phyloP scores from a whole-genome alignment of 2,888 invertebrate genomes.

The Hemistola chrysoprasaria region DNA sequence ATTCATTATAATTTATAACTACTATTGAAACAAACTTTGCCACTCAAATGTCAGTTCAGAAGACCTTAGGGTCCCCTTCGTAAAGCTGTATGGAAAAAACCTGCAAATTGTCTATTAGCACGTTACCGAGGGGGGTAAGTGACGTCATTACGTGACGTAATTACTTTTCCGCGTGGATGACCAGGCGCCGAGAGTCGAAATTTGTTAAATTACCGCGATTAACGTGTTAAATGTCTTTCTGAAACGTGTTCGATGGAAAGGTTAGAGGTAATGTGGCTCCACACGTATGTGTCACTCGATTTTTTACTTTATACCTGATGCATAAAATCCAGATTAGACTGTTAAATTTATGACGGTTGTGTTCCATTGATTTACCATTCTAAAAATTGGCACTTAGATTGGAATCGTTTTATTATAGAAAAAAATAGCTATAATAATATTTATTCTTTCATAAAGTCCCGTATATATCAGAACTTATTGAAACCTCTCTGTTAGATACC shows the following conservation, averaged over 20 bases:
- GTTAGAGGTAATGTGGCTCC: constrained; percentile 38
- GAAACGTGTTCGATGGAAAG: constrained; percentile 50
- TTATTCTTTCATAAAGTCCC: too few species aligned
- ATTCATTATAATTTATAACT: neutral
- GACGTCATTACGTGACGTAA: constrained; percentile 78
- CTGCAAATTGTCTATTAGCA: constrained; percentile 75
- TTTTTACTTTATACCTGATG: constrained; percentile 4
- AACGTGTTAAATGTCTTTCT: constrained; percentile 76
- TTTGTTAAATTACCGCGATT: constrained; percentile 77
- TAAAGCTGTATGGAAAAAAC: constrained; percentile 59
- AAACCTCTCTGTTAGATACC: neutral
- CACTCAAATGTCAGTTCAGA: constrained; percentile 14
- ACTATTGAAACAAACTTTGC: constrained; percentile 12
- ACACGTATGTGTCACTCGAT: constrained; percentile 19
- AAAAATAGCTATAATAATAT: too few species aligned
- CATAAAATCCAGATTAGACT: neutral
- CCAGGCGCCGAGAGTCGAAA: constrained; percentile 59
- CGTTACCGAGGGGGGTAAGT: constrained; percentile 57
- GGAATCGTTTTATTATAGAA: too few species aligned
- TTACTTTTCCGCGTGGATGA: constrained; percentile 79
- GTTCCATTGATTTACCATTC: constrained; percentile 1
- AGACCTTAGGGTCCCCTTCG: constrained; percentile 25
- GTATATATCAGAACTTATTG: neutral
- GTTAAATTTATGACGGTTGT: neutral
- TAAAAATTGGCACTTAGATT: too few species aligned